Evolutionary conservation across 2,888 invertebrate species (phyloP).

Genomic region (Phortica magna): DNA sequence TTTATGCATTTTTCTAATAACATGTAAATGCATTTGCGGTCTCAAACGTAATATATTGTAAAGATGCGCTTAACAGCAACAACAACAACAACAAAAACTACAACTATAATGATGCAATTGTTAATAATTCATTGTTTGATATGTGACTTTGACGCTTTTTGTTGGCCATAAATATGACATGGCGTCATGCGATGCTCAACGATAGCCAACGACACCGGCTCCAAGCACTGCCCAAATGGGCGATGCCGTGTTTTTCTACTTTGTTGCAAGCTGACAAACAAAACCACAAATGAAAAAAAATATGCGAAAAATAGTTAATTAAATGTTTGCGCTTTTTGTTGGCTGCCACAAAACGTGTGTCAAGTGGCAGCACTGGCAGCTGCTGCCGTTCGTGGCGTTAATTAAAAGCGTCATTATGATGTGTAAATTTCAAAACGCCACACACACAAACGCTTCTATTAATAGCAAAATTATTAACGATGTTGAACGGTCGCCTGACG

Average conservation of each 20-base stretch:
- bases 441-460: not conserved
- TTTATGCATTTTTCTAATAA: constrained; percentile 47
- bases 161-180: constrained; percentile 52
- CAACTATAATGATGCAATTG: not conserved
- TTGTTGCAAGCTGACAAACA: not conserved
- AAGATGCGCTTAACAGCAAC: not conserved
- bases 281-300: not conserved
- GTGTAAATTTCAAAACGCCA: constrained; percentile 52
- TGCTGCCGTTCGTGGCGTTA: not conserved
- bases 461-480: constrained; percentile 29
- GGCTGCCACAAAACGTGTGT: constrained; percentile 47
- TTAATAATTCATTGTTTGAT: constrained; percentile 58
- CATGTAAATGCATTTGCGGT: constrained; percentile 46
- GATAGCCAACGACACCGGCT: not conserved
- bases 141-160: constrained; percentile 46
- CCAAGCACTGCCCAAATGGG: not conserved
- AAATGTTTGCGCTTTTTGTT: constrained; percentile 48
- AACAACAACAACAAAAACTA: not conserved
- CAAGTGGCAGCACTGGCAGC: constrained; percentile 27
- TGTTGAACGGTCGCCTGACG: constrained; percentile 44
- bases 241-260: not conserved
- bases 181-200: constrained; percentile 47
- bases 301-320: constrained; percentile 54
- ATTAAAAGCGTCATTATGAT: constrained; percentile 47
- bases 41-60: not conserved